Percentiles rank a stretch among this genome's conserved stretches.
phyloP scores from a whole-genome alignment of 1,140 invertebrate species.

The Pseudomyrmex cubaensis region DNA sequence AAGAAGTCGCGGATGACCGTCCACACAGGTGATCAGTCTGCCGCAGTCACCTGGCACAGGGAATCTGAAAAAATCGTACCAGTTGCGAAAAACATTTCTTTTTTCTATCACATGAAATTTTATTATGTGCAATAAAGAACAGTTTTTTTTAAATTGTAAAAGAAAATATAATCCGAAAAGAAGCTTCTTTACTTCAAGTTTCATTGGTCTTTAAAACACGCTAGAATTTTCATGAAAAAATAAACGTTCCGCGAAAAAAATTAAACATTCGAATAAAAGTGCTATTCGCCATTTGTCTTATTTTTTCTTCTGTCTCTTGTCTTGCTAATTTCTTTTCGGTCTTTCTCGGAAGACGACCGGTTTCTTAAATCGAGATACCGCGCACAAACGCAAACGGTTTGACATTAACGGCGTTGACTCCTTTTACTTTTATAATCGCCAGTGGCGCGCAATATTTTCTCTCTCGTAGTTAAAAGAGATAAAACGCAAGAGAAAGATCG shows the following conservation, averaged over 20 bases:
- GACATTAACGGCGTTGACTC: conserved; percentile 57
- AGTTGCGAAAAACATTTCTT: background rate
- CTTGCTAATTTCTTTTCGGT: background rate
- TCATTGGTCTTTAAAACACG: background rate
- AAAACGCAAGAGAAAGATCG: background rate
- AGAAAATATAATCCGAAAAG: background rate
- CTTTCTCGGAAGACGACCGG: conserved; percentile 43
- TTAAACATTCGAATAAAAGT: conserved; percentile 36
- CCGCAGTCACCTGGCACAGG: conserved; percentile 93
- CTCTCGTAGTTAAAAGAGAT: background rate
- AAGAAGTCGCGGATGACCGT: conserved; percentile 93
- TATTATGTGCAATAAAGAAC: background rate
- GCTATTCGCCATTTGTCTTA: conserved; percentile 1
- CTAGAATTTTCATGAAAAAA: background rate
- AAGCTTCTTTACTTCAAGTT: no score
- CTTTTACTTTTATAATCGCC: conserved; percentile 35
- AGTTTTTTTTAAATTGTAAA: background rate
- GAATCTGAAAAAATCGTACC: conserved; percentile 86
- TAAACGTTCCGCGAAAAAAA: background rate
- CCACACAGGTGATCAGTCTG: conserved; percentile 94
- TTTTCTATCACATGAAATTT: background rate
- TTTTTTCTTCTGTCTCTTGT: background rate
- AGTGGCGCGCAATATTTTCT: conserved; percentile 18
- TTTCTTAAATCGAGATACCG: conserved; percentile 57
- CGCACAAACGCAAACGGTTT: conserved; percentile 26